A percentile compares a stretch with the other conserved stretches of the same genome.
Evolutionary conservation across 2,888 invertebrate species (phyloP).

Genomic region (Idaea dimidiata): DNA sequence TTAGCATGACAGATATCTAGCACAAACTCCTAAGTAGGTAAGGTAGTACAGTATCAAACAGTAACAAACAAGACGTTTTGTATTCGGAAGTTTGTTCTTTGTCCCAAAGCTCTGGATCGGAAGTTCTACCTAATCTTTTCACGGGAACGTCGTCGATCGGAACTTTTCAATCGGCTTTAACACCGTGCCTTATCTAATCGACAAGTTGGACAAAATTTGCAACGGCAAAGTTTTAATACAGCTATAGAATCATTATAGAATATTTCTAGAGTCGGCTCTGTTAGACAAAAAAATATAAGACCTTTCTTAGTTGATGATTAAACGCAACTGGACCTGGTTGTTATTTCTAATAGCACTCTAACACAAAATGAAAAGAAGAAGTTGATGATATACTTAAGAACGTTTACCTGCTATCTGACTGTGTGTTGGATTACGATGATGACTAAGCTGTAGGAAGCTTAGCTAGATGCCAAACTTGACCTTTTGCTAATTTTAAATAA

Average conservation of each 20-base stretch:
- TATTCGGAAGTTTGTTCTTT: conserved; percentile 5
- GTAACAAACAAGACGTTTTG: conserved; percentile 5
- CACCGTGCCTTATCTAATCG: conserved; percentile 66
- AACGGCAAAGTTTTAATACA: conserved; percentile 2
- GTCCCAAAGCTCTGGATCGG: conserved; percentile 1
- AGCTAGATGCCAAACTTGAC: too few species aligned
- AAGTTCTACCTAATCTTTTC: conserved; percentile 51
- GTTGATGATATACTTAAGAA: too few species aligned
- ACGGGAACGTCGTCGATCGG: conserved; percentile 51
- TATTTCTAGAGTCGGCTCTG: not conserved
- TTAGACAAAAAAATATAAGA: not conserved
- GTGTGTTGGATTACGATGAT: too few species aligned
- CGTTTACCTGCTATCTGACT: too few species aligned
- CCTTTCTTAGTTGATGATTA: too few species aligned
- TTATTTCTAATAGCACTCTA: too few species aligned
- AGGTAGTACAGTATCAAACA: not conserved
- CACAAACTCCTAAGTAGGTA: not conserved
- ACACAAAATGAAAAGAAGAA: too few species aligned
- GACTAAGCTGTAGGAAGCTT: too few species aligned
- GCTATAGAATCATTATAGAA: not conserved
- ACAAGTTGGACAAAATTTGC: conserved; percentile 65
- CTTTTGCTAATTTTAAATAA: too few species aligned
- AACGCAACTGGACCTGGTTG: too few species aligned
- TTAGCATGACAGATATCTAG: not conserved
- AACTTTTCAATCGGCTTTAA: conserved; percentile 71